Conservation (phyloP, 2,113 vertebrate genomes). For the Phyllostomus hastatus region DNA sequence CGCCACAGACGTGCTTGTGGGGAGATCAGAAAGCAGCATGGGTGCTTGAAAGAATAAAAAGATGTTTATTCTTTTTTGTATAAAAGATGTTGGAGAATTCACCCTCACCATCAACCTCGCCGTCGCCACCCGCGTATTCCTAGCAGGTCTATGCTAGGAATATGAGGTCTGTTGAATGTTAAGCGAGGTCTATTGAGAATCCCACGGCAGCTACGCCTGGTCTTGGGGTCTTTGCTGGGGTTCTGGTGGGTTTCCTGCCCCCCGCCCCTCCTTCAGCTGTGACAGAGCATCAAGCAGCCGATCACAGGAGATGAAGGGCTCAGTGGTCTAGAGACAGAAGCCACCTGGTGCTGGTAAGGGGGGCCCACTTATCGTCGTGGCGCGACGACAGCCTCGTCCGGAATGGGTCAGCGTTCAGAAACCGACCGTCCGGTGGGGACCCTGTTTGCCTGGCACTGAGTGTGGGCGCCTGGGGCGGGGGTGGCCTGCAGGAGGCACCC, state of each 20-base stretch:
- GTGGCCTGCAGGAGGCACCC: background rate
- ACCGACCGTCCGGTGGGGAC: background rate
- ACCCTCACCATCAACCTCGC: background rate
- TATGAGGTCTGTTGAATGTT: background rate
- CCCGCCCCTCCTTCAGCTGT: background rate
- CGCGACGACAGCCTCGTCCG: too few relatives aligned
- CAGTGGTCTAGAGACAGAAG: background rate
- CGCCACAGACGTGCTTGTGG: background rate
- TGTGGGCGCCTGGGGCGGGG: background rate
- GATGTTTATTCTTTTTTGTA: too few relatives aligned
- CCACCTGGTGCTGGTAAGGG: background rate
- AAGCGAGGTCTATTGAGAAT: background rate
- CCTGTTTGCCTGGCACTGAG: background rate
- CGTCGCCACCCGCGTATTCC: background rate
- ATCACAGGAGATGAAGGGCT: background rate
- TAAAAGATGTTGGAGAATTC: background rate
- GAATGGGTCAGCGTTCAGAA: background rate
- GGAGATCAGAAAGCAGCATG: background rate
- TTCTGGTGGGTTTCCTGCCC: background rate
- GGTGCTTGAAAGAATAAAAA: background rate
- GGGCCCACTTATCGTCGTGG: too few relatives aligned
- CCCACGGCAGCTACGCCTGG: background rate
- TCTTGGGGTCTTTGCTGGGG: background rate
- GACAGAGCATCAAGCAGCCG: background rate
- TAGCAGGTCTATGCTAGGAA: background rate